A percentile compares a stretch with the other conserved stretches of the same genome.
phyloP scores from a whole-genome alignment of 2,888 invertebrate species.

The Luperina testacea region DNA sequence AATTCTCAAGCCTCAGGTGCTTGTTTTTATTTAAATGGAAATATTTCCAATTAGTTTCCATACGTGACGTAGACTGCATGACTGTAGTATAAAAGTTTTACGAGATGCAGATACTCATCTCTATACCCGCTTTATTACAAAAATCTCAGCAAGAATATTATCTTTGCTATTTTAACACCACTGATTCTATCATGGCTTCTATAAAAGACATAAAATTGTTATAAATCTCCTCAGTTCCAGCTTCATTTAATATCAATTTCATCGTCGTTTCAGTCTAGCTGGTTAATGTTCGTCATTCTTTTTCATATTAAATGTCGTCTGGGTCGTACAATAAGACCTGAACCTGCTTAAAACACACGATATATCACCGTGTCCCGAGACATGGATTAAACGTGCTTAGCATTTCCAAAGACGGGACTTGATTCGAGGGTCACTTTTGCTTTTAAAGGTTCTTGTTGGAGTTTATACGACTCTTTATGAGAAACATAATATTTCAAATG shows the following conservation, averaged over 20 bases:
- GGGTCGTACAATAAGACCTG: constrained; percentile 62
- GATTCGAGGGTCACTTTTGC: constrained; percentile 25
- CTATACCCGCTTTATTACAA: constrained; percentile 1
- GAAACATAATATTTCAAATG: background rate
- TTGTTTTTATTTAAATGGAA: background rate
- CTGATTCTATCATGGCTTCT: constrained; percentile 16
- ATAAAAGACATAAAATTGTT: constrained; percentile 12
- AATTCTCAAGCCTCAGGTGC: background rate
- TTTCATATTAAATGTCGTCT: constrained; percentile 61
- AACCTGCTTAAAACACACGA: constrained; percentile 61
- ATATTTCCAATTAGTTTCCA: background rate
- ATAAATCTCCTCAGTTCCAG: constrained; percentile 14
- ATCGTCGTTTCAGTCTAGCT: constrained; percentile 51
- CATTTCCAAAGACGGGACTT: constrained; percentile 53
- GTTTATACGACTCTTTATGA: constrained; percentile 2
- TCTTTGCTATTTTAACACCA: constrained; percentile 18
- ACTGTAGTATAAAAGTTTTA: constrained; percentile 11
- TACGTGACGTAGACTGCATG: background rate
- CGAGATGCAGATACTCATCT: constrained; percentile 3
- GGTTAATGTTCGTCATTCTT: constrained; percentile 62
- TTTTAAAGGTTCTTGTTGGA: constrained; percentile 24
- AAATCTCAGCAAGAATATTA: constrained; percentile 7
- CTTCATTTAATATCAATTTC: constrained; percentile 49
- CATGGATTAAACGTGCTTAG: constrained; percentile 64
- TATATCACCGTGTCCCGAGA: constrained; percentile 60